These are phyloP conservation scores for Cephalopterus ornatus DNA, from an alignment of 2,113 vertebrate species.

Conservation along the genomic window DNA sequence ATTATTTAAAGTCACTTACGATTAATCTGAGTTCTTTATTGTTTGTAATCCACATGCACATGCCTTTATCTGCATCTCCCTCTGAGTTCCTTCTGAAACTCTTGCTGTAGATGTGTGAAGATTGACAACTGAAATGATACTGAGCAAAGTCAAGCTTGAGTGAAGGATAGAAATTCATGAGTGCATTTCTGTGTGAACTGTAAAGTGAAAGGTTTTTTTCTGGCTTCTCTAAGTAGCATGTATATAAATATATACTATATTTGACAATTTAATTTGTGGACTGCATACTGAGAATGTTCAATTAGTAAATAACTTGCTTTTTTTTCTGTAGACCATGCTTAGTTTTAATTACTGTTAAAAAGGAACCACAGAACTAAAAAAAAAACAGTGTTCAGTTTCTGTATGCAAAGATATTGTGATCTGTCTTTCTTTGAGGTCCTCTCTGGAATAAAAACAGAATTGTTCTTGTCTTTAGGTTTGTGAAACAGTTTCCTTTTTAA, in stretches of 20 bases:
- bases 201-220: background rate
- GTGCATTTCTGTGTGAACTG: background rate
- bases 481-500: slow-evolving; percentile 2
- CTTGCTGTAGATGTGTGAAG: background rate
- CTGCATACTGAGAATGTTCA: background rate
- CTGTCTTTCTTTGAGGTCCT: background rate
- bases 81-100: background rate
- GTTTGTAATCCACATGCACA: background rate
- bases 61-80: background rate
- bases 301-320: background rate
- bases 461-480: background rate
- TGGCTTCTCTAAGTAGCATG: background rate
- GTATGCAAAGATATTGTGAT: background rate
- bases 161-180: background rate
- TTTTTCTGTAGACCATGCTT: background rate
- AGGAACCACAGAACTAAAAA: background rate
- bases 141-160: background rate
- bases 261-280: background rate
- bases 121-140: background rate
- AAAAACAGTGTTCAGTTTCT: background rate
- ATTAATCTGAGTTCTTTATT: background rate
- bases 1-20: background rate
- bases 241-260: background rate
- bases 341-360: background rate
- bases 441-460: background rate